Percentiles rank a stretch among this genome's conserved stretches.
phyloP scores from a whole-genome alignment of 2,888 invertebrate genomes.

The Protonemura montana region DNA sequence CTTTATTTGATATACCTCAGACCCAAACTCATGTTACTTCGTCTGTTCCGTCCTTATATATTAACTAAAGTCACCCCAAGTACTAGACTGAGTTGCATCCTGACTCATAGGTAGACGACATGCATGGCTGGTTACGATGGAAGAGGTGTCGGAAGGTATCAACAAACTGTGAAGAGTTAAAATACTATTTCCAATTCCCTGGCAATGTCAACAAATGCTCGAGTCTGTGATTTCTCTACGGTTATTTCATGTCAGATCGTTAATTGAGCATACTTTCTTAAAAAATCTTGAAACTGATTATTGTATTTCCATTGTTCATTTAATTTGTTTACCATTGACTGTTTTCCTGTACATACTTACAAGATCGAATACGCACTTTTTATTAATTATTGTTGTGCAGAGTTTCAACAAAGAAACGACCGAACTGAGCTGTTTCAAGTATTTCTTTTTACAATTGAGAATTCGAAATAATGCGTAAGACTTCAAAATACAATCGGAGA shows the following conservation, averaged over 20 bases:
- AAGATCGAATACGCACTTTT: slow-evolving; percentile 9
- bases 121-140: not conserved
- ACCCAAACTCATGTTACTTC: too few relatives aligned
- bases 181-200: not conserved
- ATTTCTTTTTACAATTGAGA: not conserved
- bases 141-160: not conserved
- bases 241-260: not conserved
- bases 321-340: not conserved
- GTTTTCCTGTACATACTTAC: not conserved
- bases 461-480: not conserved
- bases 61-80: not conserved
- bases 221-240: not conserved
- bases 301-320: not conserved
- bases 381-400: not conserved
- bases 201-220: not conserved
- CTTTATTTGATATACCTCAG: too few relatives aligned
- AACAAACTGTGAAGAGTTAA: not conserved
- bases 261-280: not conserved
- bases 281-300: not conserved
- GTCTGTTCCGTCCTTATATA: not conserved
- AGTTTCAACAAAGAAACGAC: not conserved
- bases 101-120: not conserved
- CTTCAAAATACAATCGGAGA: not conserved
- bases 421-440: not conserved
- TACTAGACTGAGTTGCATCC: not conserved